Base-by-base conservation (phyloP, 2,888 invertebrate species). In the Phyllotreta striolata region DNA sequence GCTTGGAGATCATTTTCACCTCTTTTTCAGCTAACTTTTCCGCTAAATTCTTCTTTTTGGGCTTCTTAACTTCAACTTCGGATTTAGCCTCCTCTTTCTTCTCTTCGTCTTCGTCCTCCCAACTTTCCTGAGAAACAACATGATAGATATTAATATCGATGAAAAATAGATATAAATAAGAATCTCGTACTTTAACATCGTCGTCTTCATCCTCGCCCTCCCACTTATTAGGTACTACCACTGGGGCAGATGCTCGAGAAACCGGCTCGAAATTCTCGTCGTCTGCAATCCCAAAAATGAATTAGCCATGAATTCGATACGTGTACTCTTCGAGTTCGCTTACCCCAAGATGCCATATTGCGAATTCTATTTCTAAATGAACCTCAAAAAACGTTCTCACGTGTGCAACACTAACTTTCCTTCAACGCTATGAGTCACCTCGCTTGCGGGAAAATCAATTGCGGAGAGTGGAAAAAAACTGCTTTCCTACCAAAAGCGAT, bases 71-170 rank as follows among this genome's bases (percentile, higher is more conserved):
- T 66, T 88, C 87, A 41, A 68, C 69, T 9, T 85, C 67, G 37
- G 62, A 43, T 57, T 70, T 65, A 65, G 87, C 86, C 76, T 85
- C 86, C 76, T 90, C 89, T 77, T 90, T 90, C 75, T 91, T 90
- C 75, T 93, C 93, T 77, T 89, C 89, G 72, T 93, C 91, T 46
- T 92, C 93, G 83, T 95, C 95, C 80, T 96, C 96, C 96, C 96
- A 96, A 81, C 91, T 94, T 78, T 96, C 96, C 95, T 96, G 82
- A 72, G 82, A 72, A 73, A 72, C 60, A 52, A 57, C 24, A 55
- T 14, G 46, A 49, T 49, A 8, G 12, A 34, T 34, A 37, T 4
- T n/a, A 7, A 52, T 37, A 12, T 34, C 37, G 4, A 24, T 3
- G 24, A 3, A 24, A 24, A 24, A 24, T 24, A 24, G 24, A 62